Conservation (phyloP, 2,888 invertebrate species). For the Yponomeuta plumbellus region DNA sequence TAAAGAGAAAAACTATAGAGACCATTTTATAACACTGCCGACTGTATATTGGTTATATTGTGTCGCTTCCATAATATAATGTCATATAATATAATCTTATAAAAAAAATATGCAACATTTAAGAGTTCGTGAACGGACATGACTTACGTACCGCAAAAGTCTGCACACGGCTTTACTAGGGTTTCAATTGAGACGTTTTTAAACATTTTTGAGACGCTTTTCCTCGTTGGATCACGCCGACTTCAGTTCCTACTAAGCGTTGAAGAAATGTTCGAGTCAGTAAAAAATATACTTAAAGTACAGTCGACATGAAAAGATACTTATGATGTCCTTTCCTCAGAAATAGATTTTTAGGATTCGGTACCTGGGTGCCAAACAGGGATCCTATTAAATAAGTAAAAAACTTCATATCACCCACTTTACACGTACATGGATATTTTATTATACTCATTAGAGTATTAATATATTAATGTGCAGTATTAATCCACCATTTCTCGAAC, state of each 20-base stretch:
- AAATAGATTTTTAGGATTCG: too few relatives aligned
- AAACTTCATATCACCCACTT: too few relatives aligned
- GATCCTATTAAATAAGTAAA: too few relatives aligned
- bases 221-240: neutral
- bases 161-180: neutral
- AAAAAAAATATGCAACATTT: neutral
- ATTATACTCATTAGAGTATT: too few relatives aligned
- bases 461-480: too few relatives aligned
- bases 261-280: neutral
- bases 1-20: too few relatives aligned
- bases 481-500: too few relatives aligned
- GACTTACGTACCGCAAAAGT: neutral
- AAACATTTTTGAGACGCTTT: conserved; percentile 1
- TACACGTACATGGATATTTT: too few relatives aligned
- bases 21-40: too few relatives aligned
- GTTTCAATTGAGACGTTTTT: neutral
- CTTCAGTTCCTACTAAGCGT: neutral
- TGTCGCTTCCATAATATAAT: neutral
- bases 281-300: neutral
- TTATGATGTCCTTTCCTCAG: neutral
- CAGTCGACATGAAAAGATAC: neutral
- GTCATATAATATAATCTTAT: neutral
- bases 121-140: neutral
- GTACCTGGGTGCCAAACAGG: too few relatives aligned
- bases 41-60: neutral